phyloP scores from a whole-genome alignment of 2,888 invertebrate genomes.

The Lomographa bimaculata region DNA sequence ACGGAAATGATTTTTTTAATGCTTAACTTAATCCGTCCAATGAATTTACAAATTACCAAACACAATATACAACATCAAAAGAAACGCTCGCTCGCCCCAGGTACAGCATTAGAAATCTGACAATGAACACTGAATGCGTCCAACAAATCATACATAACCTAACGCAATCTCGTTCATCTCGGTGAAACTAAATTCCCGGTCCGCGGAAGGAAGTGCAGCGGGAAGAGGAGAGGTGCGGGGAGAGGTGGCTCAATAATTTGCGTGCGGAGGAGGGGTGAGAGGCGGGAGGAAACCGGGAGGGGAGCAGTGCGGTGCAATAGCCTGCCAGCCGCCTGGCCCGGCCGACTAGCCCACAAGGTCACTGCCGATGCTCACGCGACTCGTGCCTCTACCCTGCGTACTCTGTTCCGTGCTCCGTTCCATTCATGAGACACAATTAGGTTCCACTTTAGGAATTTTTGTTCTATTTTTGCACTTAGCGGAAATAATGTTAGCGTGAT shows the following conservation, averaged over 20 bases:
- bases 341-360: slow-evolving; percentile 66
- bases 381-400: slow-evolving; percentile 20
- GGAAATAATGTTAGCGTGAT: not conserved
- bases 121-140: slow-evolving; percentile 1
- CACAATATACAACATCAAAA: no score
- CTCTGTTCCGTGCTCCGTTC: slow-evolving; percentile 29
- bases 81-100: no score
- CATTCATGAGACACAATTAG: slow-evolving; percentile 68
- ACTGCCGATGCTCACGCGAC: slow-evolving; percentile 67
- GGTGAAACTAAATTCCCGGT: slow-evolving; percentile 56
- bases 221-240: slow-evolving; percentile 26
- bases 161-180: slow-evolving; percentile 44
- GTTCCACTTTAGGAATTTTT: slow-evolving; percentile 50
- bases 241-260: slow-evolving; percentile 67
- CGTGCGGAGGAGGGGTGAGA: slow-evolving; percentile 48
- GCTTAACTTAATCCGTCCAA: no score
- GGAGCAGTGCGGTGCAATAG: slow-evolving; percentile 59
- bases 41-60: no score
- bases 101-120: slow-evolving; percentile 7
- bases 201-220: slow-evolving; percentile 67
- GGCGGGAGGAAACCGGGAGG: slow-evolving; percentile 22
- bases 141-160: slow-evolving; percentile 48
- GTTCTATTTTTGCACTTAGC: slow-evolving; percentile 9
- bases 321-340: slow-evolving; percentile 47
- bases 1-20: no score